Evolutionary conservation across 2,113 vertebrate genomes (phyloP).

Genomic region (Mormoops blainvillei): DNA sequence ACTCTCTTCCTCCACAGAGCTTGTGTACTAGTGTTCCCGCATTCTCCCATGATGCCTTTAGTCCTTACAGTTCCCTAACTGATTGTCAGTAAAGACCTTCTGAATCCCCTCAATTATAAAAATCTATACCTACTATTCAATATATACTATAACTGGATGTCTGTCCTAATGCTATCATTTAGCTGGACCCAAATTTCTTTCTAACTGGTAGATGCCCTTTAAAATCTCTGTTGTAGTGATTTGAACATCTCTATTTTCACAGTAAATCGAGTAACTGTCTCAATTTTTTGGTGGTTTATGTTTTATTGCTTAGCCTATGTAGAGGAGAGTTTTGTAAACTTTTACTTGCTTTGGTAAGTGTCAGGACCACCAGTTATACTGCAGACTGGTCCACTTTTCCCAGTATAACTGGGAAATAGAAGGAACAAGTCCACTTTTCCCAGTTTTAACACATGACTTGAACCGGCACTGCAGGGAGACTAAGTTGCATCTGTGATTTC

Average conservation of each 20-base stretch:
- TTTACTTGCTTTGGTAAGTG: background rate
- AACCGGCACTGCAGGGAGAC: background rate
- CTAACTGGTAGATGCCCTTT: background rate
- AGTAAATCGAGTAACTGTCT: background rate
- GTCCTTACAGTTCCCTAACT: background rate
- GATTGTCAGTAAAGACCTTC: background rate
- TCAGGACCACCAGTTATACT: background rate
- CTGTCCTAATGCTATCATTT: background rate
- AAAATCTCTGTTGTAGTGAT: background rate
- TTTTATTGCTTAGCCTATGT: constrained; percentile 1
- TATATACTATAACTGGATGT: background rate
- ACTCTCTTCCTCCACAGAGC: background rate
- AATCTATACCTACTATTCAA: background rate
- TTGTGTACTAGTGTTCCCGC: background rate
- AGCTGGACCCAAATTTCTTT: background rate
- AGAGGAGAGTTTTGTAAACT: background rate
- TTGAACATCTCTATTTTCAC: background rate
- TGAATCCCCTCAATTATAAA: background rate
- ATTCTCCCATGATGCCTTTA: background rate
- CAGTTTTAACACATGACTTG: background rate
- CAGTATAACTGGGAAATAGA: background rate
- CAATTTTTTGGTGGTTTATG: background rate
- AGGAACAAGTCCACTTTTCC: background rate
- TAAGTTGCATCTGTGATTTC: background rate
- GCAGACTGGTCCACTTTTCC: background rate